Base-by-base conservation (phyloP, 2,797 vertebrate species). In the Delichon dasypus region DNA sequence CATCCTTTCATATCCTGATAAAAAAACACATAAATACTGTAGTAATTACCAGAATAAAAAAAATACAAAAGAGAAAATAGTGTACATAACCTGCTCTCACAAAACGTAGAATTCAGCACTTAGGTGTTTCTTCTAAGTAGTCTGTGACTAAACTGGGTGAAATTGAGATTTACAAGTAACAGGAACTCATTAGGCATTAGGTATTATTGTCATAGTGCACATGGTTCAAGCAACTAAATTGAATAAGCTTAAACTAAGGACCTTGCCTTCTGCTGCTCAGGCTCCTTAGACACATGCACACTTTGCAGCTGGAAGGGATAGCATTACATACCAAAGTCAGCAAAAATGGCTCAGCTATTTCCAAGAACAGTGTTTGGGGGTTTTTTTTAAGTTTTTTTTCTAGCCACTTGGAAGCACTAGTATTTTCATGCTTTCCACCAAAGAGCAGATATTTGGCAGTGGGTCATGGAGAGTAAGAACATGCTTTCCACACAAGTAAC, bases 301-400 rank as follows among this genome's bases (percentile, higher is more conserved):
- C 66, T 91, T 89, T 70, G 73, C 89, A 91, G 70, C 82, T 90
- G 91, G 54, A 81, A 89, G 51, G 73, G 38, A 91, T 48, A 84
- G 54, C 58, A 42, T 70, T 84, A 80, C 88, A 89, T 54, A 93
- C 51, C 62, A 55, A 88, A 88, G 79, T 78, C 85, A 95, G 93
- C 79, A 95, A 92, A 96, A 95, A 86, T 18, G 66, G 88, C 58
- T 72, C 82, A 51, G 82, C 25, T 66, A 68, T 84, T 94, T 94
- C 85, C 85, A 94, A 90, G 85, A 94, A 94, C 17, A 44, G 57
- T n/a, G 38, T 38, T 38, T 38, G 11, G 38, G 22, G n/a, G 32
- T 3, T 71, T 36, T 57, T 30, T 87, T 71, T 36, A 72, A 55
- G 26, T 40, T 36, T 38, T 90, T 91, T 80, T 91, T 54, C 66